phyloP scores from a whole-genome alignment of 1,140 invertebrate genomes.

The Cherax quadricarinatus region DNA sequence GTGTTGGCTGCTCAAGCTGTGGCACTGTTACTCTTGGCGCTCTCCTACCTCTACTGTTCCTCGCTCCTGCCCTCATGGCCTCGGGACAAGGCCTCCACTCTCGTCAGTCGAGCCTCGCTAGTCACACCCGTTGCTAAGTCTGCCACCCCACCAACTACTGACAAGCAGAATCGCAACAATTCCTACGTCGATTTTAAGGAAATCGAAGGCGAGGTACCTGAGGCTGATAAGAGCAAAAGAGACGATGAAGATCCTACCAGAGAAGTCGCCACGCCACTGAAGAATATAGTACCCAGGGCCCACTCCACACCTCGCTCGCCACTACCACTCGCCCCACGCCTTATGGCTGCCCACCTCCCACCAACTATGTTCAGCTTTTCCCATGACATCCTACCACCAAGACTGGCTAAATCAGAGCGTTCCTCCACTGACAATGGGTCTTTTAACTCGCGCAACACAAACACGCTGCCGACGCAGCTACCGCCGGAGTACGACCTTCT shows the following conservation, averaged over 20 bases:
- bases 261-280: conserved; percentile 25
- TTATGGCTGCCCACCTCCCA: conserved; percentile 60
- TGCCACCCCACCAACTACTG: conserved; percentile 5
- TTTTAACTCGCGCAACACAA: conserved; percentile 70
- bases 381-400: conserved; percentile 56
- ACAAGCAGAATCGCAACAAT: conserved; percentile 36
- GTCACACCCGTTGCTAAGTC: conserved; percentile 56
- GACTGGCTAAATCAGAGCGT: conserved; percentile 56
- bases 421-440: conserved; percentile 70
- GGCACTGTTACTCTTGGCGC: conserved; percentile 59
- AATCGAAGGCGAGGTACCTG: conserved; percentile 29
- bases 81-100: conserved; percentile 42
- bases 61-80: conserved; percentile 57
- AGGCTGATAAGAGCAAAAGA: conserved; percentile 16
- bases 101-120: conserved; percentile 56
- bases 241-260: not conserved
- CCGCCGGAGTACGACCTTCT: conserved; percentile 54
- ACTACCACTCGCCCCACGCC: conserved; percentile 34
- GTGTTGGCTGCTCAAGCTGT: conserved; percentile 56
- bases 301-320: conserved; percentile 58
- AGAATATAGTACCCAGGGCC: conserved; percentile 40
- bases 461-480: conserved; percentile 61
- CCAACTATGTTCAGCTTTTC: conserved; percentile 66
- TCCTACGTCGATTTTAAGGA: conserved; percentile 57
- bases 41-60: conserved; percentile 68